These are phyloP conservation scores for Myotis davidii DNA, from an alignment of 2,113 vertebrate species.

Conservation along the genomic window DNA sequence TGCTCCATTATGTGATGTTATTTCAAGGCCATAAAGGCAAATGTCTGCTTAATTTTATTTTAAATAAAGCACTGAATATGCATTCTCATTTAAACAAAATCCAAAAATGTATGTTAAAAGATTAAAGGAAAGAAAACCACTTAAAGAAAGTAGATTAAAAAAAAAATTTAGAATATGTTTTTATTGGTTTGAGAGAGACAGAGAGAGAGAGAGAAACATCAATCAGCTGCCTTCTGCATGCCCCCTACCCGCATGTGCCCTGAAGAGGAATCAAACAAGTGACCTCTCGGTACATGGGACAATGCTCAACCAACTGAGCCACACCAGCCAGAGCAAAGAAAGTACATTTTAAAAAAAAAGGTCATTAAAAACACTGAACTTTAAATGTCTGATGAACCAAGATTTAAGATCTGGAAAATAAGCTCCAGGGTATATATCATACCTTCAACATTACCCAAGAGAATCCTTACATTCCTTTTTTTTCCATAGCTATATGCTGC, in stretches of 20 bases:
- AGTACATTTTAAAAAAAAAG: background rate
- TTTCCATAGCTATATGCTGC: background rate
- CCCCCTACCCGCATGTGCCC: too few relatives aligned
- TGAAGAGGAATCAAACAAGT: too few relatives aligned
- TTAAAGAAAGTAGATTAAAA: background rate
- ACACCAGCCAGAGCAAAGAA: too few relatives aligned
- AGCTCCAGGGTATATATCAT: background rate
- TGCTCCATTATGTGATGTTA: background rate
- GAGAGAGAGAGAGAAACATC: too few relatives aligned
- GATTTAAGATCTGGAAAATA: constrained; percentile 3
- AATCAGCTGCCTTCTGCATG: too few relatives aligned
- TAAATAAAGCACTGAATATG: background rate
- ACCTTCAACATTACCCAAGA: background rate
- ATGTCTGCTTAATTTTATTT: constrained; percentile 22
- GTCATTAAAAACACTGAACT: constrained; percentile 10
- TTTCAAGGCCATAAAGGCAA: background rate
- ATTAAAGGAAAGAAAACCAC: background rate
- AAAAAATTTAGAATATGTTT: too few relatives aligned
- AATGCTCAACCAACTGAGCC: too few relatives aligned
- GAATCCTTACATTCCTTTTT: background rate
- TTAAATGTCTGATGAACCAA: background rate
- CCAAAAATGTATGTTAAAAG: background rate
- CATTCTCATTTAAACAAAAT: background rate
- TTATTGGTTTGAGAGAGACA: too few relatives aligned
- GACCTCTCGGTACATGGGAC: too few relatives aligned